Conservation (phyloP, 2,797 vertebrate genomes). For the Pelobates cultripes region DNA sequence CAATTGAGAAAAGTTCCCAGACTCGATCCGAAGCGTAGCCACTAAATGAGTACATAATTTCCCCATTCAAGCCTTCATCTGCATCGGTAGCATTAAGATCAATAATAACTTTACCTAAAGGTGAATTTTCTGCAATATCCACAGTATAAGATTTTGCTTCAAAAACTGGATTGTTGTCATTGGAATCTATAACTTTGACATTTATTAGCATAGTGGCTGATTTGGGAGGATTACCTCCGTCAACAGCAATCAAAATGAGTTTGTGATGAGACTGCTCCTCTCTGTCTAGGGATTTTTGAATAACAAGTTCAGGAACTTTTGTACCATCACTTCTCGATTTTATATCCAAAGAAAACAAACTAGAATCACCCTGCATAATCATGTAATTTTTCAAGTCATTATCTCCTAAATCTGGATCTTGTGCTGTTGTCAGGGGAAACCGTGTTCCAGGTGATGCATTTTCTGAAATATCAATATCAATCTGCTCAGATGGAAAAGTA, state of each 20-base stretch:
- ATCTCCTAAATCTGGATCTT: conserved; percentile 93
- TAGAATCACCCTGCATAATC: conserved; percentile 93
- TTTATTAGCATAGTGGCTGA: conserved; percentile 95
- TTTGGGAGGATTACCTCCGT: conserved; percentile 91
- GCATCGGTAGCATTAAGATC: conserved; percentile 96
- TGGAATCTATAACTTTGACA: conserved; percentile 96
- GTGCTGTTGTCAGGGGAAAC: conserved; percentile 93
- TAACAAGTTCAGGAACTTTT: conserved; percentile 96
- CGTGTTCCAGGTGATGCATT: conserved; percentile 97
- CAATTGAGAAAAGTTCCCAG: conserved; percentile 94
- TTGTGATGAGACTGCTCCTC: conserved; percentile 97
- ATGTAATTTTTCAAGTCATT: conserved; percentile 96
- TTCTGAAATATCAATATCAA: conserved; percentile 98
- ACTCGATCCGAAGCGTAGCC: conserved; percentile 92
- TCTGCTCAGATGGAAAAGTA: conserved; percentile 91
- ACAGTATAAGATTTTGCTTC: conserved; percentile 92
- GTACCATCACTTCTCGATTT: conserved; percentile 96
- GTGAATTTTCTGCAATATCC: conserved; percentile 93
- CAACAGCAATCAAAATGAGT: conserved; percentile 90
- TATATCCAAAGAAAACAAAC: conserved; percentile 96
- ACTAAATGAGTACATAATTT: conserved; percentile 96
- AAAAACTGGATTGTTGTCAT: conserved; percentile 97
- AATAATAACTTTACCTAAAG: conserved; percentile 87
- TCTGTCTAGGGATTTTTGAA: conserved; percentile 91
- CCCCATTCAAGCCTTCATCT: conserved; percentile 93